Evolutionary conservation across 2,797 vertebrate species (phyloP).

Genomic region (Anas bernieri): DNA sequence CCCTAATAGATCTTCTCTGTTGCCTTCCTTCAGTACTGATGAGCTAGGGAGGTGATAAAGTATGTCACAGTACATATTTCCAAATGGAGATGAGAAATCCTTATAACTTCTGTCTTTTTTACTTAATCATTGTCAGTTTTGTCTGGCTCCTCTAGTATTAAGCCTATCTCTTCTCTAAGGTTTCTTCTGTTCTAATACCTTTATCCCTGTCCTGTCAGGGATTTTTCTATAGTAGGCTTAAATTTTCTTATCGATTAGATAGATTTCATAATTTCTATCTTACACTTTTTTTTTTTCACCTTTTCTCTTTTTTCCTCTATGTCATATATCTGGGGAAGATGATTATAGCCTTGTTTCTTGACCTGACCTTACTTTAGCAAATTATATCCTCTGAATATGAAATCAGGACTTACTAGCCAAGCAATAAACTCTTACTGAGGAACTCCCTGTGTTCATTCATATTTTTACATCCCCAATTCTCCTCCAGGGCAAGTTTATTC

Average conservation of each 20-base stretch:
- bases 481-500: slow-evolving; percentile 23
- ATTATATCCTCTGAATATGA: neutral
- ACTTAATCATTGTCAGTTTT: neutral
- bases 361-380: slow-evolving; percentile 14
- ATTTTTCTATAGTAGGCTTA: neutral
- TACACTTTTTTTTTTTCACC: neutral
- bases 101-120: slow-evolving; percentile 18
- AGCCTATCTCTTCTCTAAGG: neutral
- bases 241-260: neutral
- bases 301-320: neutral
- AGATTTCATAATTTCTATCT: neutral
- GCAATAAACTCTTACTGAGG: slow-evolving; percentile 11
- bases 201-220: neutral
- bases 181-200: neutral
- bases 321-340: neutral
- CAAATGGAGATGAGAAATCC: slow-evolving; percentile 7
- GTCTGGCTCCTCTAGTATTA: neutral
- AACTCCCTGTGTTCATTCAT: slow-evolving; percentile 39
- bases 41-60: slow-evolving; percentile 27
- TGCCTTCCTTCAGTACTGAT: neutral
- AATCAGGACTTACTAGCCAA: slow-evolving; percentile 23
- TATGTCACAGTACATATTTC: neutral
- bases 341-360: neutral
- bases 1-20: neutral
- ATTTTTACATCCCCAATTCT: neutral